Evolutionary conservation across 2,797 vertebrate species (phyloP).

Genomic region (Hybognathus amarus): DNA sequence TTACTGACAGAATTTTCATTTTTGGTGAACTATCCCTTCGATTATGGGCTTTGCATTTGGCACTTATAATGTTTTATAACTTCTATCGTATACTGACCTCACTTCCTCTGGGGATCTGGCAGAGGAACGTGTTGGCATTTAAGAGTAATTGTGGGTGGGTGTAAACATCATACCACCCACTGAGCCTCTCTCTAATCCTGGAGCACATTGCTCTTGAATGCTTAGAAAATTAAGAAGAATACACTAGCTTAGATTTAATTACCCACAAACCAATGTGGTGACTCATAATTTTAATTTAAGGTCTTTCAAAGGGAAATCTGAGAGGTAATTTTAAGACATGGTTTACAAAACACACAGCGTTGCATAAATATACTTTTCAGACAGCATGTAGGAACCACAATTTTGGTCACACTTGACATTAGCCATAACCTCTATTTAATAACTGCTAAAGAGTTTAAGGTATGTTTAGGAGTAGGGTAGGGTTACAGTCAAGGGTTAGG

Average conservation of each 20-base stretch:
- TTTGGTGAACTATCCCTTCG: background rate
- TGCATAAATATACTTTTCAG: conserved; percentile 1
- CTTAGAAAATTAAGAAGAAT: conserved; percentile 37
- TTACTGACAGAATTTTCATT: too few relatives aligned
- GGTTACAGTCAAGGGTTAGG: background rate
- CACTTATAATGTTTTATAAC: conserved; percentile 41
- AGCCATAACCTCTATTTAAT: background rate
- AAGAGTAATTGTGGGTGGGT: conserved; percentile 53
- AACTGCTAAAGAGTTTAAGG: background rate
- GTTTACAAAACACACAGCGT: conserved; percentile 1
- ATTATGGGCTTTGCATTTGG: conserved; percentile 34
- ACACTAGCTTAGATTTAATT: conserved; percentile 53
- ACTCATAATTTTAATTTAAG: conserved; percentile 48
- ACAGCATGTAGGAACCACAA: background rate
- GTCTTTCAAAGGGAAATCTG: conserved; percentile 9
- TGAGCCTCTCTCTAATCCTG: conserved; percentile 44
- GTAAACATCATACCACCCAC: conserved; percentile 48
- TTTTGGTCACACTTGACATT: background rate
- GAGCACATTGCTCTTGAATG: conserved; percentile 20
- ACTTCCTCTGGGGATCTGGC: conserved; percentile 36
- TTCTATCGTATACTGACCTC: conserved; percentile 41
- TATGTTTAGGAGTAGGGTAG: background rate
- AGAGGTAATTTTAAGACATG: conserved; percentile 19
- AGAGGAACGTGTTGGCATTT: conserved; percentile 49
- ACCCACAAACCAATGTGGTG: conserved; percentile 41